Percentiles rank a stretch among this genome's conserved stretches.
Conservation (phyloP, 2,113 vertebrate genomes). For the Indri indri region DNA sequence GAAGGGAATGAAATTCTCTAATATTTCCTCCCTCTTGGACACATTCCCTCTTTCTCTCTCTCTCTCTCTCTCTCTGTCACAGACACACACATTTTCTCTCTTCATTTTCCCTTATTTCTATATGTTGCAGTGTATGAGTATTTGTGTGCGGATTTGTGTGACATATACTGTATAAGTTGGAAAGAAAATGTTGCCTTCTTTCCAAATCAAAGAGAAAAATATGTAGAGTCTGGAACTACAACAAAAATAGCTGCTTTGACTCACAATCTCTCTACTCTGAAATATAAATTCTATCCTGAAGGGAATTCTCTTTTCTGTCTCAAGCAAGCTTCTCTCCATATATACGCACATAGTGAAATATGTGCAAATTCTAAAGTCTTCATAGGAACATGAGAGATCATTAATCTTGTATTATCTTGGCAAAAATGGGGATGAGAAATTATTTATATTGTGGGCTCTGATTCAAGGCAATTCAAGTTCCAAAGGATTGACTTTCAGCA, state of each 20-base stretch:
- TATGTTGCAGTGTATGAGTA: not conserved
- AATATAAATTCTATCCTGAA: slow-evolving; percentile 65
- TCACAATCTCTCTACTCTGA: slow-evolving; percentile 49
- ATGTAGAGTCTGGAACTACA: slow-evolving; percentile 60
- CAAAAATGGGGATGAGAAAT: slow-evolving; percentile 38
- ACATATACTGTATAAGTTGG: slow-evolving; percentile 55
- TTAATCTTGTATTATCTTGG: slow-evolving; percentile 68
- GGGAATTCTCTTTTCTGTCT: slow-evolving; percentile 77
- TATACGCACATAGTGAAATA: slow-evolving; percentile 45
- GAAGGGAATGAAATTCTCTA: not conserved
- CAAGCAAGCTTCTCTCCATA: slow-evolving; percentile 34
- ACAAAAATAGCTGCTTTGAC: slow-evolving; percentile 69
- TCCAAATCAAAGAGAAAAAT: slow-evolving; percentile 73
- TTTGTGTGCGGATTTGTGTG: slow-evolving; percentile 48
- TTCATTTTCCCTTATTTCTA: not conserved
- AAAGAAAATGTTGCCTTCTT: slow-evolving; percentile 71
- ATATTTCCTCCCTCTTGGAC: not conserved
- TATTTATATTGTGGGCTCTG: slow-evolving; percentile 54
- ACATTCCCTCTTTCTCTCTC: not conserved
- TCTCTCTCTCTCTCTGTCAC: not conserved
- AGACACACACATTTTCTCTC: not conserved
- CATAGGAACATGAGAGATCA: slow-evolving; percentile 54
- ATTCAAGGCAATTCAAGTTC: slow-evolving; percentile 49
- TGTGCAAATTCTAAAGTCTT: slow-evolving; percentile 27
- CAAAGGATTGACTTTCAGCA: slow-evolving; percentile 29